Conservation (phyloP, 2,797 vertebrate species). For the Pygocentrus nattereri region DNA sequence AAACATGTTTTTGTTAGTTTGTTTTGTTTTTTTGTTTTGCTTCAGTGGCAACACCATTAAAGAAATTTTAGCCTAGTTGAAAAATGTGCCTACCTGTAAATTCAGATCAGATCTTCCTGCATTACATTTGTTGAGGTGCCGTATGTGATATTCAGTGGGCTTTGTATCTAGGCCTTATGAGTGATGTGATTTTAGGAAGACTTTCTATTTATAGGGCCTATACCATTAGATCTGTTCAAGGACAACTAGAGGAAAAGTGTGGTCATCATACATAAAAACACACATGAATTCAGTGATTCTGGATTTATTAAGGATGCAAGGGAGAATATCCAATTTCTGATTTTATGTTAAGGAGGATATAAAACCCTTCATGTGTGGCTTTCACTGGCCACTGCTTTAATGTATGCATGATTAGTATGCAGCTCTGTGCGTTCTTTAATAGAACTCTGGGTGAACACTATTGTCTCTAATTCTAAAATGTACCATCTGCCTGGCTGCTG, state of each 20-base stretch:
- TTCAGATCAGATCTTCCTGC: neutral
- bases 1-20: no score
- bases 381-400: conserved; percentile 52
- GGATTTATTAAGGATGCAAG: neutral
- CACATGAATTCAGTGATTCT: neutral
- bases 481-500: conserved; percentile 64
- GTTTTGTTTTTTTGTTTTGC: neutral
- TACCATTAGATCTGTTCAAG: neutral
- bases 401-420: conserved; percentile 65
- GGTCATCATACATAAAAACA: neutral
- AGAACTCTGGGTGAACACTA: conserved; percentile 61
- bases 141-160: neutral
- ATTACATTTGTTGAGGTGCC: neutral
- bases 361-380: conserved; percentile 56
- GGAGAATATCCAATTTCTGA: conserved; percentile 11
- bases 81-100: neutral
- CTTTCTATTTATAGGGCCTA: neutral
- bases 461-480: conserved; percentile 67
- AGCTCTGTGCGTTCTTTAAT: conserved; percentile 61
- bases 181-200: neutral
- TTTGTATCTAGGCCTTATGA: neutral
- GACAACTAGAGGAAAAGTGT: neutral
- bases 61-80: neutral
- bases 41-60: neutral
- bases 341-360: conserved; percentile 50